Percentiles rank a stretch among this genome's conserved stretches.
Conservation (phyloP, 1,140 invertebrate species). For the Mylabris phalerata region DNA sequence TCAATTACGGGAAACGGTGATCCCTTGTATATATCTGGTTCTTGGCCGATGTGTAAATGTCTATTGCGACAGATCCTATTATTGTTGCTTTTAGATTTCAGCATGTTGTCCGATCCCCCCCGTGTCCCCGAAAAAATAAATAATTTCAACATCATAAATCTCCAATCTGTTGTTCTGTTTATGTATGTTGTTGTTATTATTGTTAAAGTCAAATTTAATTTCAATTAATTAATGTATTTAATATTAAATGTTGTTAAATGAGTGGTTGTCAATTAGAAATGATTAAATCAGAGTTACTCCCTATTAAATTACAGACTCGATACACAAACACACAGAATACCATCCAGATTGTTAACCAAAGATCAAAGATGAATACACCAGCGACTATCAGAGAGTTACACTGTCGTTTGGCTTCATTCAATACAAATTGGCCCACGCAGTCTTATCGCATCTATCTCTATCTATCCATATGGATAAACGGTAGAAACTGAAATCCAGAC, state of each 20-base stretch:
- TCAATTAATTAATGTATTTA: no score
- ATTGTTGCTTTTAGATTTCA: slow-evolving; percentile 3
- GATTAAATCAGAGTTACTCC: slow-evolving; percentile 12
- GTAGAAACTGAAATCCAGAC: background rate
- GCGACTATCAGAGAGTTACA: slow-evolving; percentile 20
- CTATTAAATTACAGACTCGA: slow-evolving; percentile 26
- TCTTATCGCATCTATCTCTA: slow-evolving; percentile 3
- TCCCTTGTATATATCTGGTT: slow-evolving; percentile 4
- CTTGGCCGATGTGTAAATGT: no score
- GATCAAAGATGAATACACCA: slow-evolving; percentile 31
- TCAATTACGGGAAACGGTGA: slow-evolving; percentile 9
- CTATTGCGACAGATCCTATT: slow-evolving; percentile 11
- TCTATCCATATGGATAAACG: background rate
- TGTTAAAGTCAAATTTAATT: no score
- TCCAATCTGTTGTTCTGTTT: no score
- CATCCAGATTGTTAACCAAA: slow-evolving; percentile 26
- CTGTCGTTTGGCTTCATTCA: slow-evolving; percentile 19
- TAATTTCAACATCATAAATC: no score
- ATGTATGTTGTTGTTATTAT: no score
- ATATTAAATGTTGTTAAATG: background rate
- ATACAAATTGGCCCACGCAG: slow-evolving; percentile 18
- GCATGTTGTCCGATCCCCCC: background rate
- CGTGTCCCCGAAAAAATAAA: background rate
- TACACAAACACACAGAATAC: slow-evolving; percentile 16
- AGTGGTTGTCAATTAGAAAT: slow-evolving; percentile 9